These are phyloP conservation scores for Platycheirus rosarum DNA, from an alignment of 2,888 invertebrate species.

Conservation along the genomic window DNA sequence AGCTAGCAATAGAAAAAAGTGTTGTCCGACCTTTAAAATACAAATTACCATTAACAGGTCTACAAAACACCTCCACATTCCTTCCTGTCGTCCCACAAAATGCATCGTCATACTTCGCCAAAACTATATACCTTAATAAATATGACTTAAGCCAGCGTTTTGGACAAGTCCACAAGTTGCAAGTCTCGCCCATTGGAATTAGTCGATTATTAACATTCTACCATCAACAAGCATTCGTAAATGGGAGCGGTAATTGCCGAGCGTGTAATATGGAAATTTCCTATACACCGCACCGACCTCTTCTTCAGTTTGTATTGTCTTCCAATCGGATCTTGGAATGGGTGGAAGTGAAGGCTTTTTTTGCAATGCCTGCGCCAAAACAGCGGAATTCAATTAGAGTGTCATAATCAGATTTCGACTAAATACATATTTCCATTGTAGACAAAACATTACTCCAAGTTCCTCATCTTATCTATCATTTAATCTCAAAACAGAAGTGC, in stretches of 20 bases:
- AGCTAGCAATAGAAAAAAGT: not conserved
- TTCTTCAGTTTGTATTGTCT: not conserved
- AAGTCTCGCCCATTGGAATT: conserved; percentile 42
- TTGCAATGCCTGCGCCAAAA: conserved; percentile 29
- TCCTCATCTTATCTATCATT: conserved; percentile 1
- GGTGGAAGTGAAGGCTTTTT: conserved; percentile 15
- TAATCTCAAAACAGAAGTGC: conserved; percentile 20
- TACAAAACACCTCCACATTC: not conserved
- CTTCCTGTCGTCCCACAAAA: conserved; percentile 10
- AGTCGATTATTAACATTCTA: conserved; percentile 46
- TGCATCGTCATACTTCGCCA: conserved; percentile 22
- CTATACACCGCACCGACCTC: not conserved
- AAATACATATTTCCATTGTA: not conserved
- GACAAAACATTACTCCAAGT: not conserved
- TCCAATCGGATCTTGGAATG: conserved; percentile 4
- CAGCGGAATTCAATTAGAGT: conserved; percentile 59
- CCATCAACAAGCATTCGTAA: conserved; percentile 29
- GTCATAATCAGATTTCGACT: conserved; percentile 33
- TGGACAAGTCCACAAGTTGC: conserved; percentile 51
- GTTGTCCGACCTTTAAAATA: not conserved
- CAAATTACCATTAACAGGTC: not conserved
- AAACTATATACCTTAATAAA: conserved; percentile 30
- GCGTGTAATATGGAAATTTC: conserved; percentile 21
- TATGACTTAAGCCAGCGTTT: conserved; percentile 27
- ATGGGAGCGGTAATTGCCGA: conserved; percentile 61